Percentiles rank a stretch among this genome's conserved stretches.
Conservation (phyloP, 35 echinoderm and acorn worm species). For the Eucidaris tribuloides region DNA sequence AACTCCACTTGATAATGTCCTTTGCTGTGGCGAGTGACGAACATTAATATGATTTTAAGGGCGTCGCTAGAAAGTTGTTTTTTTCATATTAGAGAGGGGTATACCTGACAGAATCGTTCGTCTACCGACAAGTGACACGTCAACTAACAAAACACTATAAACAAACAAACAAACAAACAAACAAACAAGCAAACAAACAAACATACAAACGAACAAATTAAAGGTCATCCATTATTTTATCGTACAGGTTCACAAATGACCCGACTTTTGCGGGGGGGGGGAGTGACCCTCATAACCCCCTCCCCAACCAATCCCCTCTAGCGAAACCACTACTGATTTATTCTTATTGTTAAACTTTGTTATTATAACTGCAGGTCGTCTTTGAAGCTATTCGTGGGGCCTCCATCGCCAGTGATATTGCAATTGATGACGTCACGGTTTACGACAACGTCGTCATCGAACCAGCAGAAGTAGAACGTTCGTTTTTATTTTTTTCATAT, state of each 20-base stretch:
- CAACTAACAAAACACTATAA: too few species aligned
- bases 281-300: background rate
- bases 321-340: background rate
- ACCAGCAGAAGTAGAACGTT: too few species aligned
- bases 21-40: too few species aligned
- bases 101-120: too few species aligned
- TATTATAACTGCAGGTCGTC: background rate
- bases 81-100: too few species aligned
- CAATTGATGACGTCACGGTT: conserved; percentile 28
- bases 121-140: too few species aligned
- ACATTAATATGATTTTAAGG: too few species aligned
- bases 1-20: too few species aligned
- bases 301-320: background rate
- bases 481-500: too few species aligned
- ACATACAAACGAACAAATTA: background rate
- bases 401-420: background rate
- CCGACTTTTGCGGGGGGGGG: background rate
- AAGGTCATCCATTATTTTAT: background rate
- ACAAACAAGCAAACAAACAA: background rate
- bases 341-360: background rate
- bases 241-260: background rate
- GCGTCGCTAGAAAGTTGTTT: too few species aligned
- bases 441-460: background rate
- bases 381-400: conserved; percentile 16
- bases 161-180: too few species aligned